These are phyloP conservation scores for Aphelenchoides besseyi DNA, from an alignment of 1,140 invertebrate genomes.

Conservation along the genomic window DNA sequence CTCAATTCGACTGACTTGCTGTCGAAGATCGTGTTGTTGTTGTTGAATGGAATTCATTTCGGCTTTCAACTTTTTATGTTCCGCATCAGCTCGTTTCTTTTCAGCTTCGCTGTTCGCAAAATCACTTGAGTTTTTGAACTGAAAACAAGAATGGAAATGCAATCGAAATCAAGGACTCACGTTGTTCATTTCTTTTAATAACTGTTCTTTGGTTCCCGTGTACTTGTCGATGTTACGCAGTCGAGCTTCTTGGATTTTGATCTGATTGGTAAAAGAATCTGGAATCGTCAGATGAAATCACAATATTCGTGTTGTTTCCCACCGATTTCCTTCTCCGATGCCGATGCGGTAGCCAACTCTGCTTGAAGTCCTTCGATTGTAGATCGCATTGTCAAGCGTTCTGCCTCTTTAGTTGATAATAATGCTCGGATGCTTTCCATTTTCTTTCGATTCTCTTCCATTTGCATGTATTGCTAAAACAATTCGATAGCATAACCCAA, in stretches of 20 bases:
- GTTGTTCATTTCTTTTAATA: neutral
- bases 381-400: too few relatives aligned
- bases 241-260: neutral
- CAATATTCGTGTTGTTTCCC: neutral
- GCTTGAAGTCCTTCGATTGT: neutral
- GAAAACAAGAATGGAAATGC: neutral
- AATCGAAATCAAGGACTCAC: neutral
- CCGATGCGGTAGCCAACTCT: neutral
- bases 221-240: neutral
- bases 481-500: neutral
- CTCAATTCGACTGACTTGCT: conserved; percentile 19
- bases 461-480: conserved; percentile 3
- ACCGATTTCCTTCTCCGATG: neutral
- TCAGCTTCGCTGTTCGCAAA: conserved; percentile 27
- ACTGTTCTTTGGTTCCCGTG: conserved; percentile 14
- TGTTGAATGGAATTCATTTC: conserved; percentile 24
- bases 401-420: conserved; percentile 1
- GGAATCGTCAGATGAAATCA: neutral
- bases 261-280: too few relatives aligned
- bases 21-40: conserved; percentile 23
- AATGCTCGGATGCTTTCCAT: neutral
- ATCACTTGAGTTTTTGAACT: conserved; percentile 23
- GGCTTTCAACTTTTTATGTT: neutral
- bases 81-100: conserved; percentile 4
- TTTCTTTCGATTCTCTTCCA: conserved; percentile 33